Conservation (phyloP, 2,888 invertebrate genomes). For the Tolmerus cingulatus region DNA sequence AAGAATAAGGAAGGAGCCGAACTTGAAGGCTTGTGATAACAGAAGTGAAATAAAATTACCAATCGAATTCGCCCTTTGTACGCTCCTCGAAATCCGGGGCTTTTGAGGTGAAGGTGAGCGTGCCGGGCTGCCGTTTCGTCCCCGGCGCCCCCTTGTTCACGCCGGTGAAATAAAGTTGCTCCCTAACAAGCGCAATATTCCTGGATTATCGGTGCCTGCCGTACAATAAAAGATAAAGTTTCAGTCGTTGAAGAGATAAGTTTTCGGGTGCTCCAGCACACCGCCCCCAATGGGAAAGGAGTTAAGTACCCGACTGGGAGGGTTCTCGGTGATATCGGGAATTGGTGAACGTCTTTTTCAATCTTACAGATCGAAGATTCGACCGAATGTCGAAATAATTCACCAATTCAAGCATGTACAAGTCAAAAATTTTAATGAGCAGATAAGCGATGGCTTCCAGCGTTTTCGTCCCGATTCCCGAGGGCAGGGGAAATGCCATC, state of each 20-base stretch:
- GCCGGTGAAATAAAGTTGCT: slow-evolving; percentile 2
- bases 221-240: slow-evolving; percentile 39
- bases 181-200: not conserved
- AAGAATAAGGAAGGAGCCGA: not conserved
- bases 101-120: not conserved
- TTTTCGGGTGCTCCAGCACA: slow-evolving; percentile 5
- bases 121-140: not conserved
- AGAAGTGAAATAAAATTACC: slow-evolving; percentile 37
- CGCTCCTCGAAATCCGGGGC: not conserved
- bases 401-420: slow-evolving; percentile 50
- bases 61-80: slow-evolving; percentile 10
- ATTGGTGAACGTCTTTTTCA: slow-evolving; percentile 18
- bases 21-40: slow-evolving; percentile 28
- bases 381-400: not conserved
- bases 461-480: not conserved
- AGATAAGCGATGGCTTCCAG: slow-evolving; percentile 9
- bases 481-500: not conserved
- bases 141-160: not conserved
- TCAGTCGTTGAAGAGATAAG: slow-evolving; percentile 25
- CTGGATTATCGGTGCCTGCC: slow-evolving; percentile 18
- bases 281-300: not conserved
- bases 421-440: slow-evolving; percentile 26
- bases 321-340: slow-evolving; percentile 1
- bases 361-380: not conserved
- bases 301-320: not conserved